A percentile compares a stretch with the other conserved stretches of the same genome.
phyloP scores from a whole-genome alignment of 2,888 invertebrate genomes.

The Lasioglossum malachurum region DNA sequence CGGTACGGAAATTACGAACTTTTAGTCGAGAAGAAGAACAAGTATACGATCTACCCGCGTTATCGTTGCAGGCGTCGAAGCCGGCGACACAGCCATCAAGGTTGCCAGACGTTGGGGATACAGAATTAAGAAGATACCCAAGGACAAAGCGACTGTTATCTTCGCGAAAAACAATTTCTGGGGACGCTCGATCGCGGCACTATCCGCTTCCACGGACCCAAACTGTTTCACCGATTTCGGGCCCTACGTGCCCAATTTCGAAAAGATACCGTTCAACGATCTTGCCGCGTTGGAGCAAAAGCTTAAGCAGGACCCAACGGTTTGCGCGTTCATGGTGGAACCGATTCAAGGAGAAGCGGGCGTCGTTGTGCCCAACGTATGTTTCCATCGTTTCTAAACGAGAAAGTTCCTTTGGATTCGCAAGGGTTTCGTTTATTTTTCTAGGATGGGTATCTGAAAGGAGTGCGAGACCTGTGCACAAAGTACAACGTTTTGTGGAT shows the following conservation, averaged over 20 bases:
- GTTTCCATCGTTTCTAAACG: neutral
- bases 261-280: constrained; percentile 91
- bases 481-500: constrained; percentile 93
- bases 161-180: constrained; percentile 93
- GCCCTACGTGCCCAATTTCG: constrained; percentile 92
- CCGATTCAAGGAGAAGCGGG: constrained; percentile 96
- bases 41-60: neutral
- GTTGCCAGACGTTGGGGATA: constrained; percentile 94
- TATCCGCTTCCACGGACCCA: constrained; percentile 92
- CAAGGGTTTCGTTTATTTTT: neutral
- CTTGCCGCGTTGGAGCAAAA: constrained; percentile 88
- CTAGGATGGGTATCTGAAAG: constrained; percentile 89
- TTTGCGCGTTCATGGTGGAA: constrained; percentile 94
- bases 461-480: constrained; percentile 90
- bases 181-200: constrained; percentile 93
- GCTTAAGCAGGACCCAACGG: constrained; percentile 87
- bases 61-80: constrained; percentile 89
- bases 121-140: constrained; percentile 89
- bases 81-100: constrained; percentile 92
- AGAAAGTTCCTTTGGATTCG: neutral
- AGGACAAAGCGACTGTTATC: constrained; percentile 89
- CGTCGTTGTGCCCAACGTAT: constrained; percentile 89
- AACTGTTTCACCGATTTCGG: constrained; percentile 90
- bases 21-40: neutral
- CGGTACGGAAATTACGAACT: constrained; percentile 83